Base-by-base conservation (phyloP, 2,113 vertebrate genomes). In the Elachura formosa region DNA sequence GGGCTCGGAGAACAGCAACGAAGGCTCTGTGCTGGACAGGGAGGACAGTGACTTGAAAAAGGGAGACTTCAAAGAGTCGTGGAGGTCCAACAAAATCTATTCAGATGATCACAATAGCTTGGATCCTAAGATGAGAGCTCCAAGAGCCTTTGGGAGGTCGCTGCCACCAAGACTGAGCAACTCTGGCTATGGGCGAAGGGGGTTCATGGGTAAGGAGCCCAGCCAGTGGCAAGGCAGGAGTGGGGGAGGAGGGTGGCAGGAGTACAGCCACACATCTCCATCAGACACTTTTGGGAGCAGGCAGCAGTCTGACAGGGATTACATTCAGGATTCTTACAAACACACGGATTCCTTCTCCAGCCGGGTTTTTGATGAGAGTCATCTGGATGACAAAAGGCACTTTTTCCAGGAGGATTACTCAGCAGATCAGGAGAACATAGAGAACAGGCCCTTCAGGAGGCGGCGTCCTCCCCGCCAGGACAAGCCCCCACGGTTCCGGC, bases 401-500 rank as follows among this genome's bases (percentile, higher is more conserved):
- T 98, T 98, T 67, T 98, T 98, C 94, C 97, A 96, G 54, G 98
- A 98, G 3, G 98, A 98, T 80, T 99, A 98, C 23, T 97, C 96
- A 23, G 94, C 98, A 0, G 99, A 99, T 88, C 95, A 96, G 3
- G 99, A 99, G 52, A 98, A 98, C 54, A 90, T 98, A 0, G 99
- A 99, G 92, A 98, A 99, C 82, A 98, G 99, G 67, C 98, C 98
- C 1, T 97, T 99, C 93, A 97, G 99, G 66, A 97, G 99, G 45
- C 96, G 99, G 0, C 98, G 99, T 3, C 99, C 99, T 3, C 99
- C 99, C 0, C 99, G 99, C 55, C 99, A 99, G 81, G 99, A 99
- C 97, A 99, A 99, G 33, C 99, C 99, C 1, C 99, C 99, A 0
- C 97, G 99, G 3, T 99, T 99, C 97, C 97, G 99, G 29, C 99